A percentile compares a stretch with the other conserved stretches of the same genome.
These are phyloP conservation scores for Stramonita haemastoma DNA, from an alignment of 2,888 invertebrate species.

Conservation along the genomic window DNA sequence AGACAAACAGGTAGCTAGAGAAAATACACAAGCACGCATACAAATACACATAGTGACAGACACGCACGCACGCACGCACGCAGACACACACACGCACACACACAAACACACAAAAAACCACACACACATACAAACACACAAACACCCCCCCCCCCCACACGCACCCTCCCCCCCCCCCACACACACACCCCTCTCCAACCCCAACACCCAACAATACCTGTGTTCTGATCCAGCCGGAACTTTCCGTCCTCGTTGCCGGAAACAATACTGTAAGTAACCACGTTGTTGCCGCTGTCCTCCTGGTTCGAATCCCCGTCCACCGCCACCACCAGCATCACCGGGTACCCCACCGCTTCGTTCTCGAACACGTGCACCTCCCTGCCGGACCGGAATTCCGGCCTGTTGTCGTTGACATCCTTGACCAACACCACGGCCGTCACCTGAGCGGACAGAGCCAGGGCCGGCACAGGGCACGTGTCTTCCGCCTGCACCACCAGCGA, in stretches of 20 bases:
- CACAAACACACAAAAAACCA: neutral
- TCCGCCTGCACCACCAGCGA: slow-evolving; percentile 65
- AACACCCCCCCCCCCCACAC: too few relatives aligned
- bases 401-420: slow-evolving; percentile 73
- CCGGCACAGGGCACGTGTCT: slow-evolving; percentile 63
- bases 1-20: too few relatives aligned
- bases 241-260: slow-evolving; percentile 75
- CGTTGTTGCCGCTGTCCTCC: slow-evolving; percentile 66
- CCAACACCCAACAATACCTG: slow-evolving; percentile 80
- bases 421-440: slow-evolving; percentile 67
- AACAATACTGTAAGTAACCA: slow-evolving; percentile 64
- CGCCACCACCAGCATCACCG: slow-evolving; percentile 67
- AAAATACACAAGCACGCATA: too few relatives aligned
- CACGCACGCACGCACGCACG: neutral
- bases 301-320: slow-evolving; percentile 68
- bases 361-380: slow-evolving; percentile 66
- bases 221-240: slow-evolving; percentile 89
- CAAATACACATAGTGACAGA: too few relatives aligned
- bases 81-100: neutral
- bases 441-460: slow-evolving; percentile 55
- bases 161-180: too few relatives aligned
- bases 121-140: neutral
- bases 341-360: slow-evolving; percentile 70
- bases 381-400: slow-evolving; percentile 64
- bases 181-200: neutral